Conservation (phyloP, 2,888 invertebrate species). For the Muschampia plurimacula region DNA sequence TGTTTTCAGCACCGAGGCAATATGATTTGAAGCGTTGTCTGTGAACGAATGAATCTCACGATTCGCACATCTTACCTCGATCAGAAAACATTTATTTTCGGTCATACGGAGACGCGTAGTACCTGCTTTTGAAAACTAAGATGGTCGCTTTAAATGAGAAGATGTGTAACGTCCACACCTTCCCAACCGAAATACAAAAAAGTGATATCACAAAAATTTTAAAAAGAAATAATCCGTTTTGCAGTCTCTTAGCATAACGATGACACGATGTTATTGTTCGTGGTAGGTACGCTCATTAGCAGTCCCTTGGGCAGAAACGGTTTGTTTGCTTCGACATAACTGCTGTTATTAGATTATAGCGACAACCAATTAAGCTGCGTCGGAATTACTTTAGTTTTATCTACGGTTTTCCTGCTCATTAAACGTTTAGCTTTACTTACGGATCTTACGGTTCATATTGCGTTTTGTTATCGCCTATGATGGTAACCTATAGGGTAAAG, state of each 20-base stretch:
- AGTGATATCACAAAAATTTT: too few species aligned
- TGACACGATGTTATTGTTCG: background rate
- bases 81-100: too few species aligned
- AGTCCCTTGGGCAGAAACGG: constrained; percentile 7
- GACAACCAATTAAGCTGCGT: background rate
- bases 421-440: background rate
- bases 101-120: too few species aligned
- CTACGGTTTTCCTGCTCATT: background rate
- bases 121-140: too few species aligned
- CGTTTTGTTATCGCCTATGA: background rate
- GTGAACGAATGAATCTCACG: too few species aligned
- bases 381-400: background rate
- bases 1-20: too few species aligned
- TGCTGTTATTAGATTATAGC: constrained; percentile 15
- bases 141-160: too few species aligned
- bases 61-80: too few species aligned
- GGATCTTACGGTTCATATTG: background rate
- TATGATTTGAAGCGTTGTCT: too few species aligned
- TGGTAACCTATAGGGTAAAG: too few species aligned
- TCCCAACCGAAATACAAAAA: too few species aligned
- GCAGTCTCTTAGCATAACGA: background rate
- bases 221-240: background rate
- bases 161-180: too few species aligned
- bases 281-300: constrained; percentile 7
- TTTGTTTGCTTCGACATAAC: constrained; percentile 9